Base-by-base conservation (phyloP, 2,888 invertebrate species). In the Imbricaverruca yamaguchii region DNA sequence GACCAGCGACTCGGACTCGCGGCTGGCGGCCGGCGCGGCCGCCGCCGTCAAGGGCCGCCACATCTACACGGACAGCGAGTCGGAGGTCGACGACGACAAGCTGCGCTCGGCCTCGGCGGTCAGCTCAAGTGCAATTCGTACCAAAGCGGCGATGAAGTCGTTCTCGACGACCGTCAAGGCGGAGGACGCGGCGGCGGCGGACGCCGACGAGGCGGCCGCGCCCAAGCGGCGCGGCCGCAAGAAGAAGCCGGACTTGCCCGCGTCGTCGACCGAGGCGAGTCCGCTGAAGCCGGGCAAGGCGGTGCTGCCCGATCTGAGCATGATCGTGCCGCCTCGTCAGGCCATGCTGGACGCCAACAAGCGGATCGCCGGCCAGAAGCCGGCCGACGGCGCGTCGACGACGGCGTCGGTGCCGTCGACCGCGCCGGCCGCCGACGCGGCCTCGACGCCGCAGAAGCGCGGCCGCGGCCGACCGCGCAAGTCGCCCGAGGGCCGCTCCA, bases 81-180 rank as follows among this genome's bases (percentile, higher is more conserved):
- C 74, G 39, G 74, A 53, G 0, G 53, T 18, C 25, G 74, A 74
- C 74, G 74, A 69, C 13, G 23, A 69, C 53, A 12, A 15, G 74
- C 74, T 25, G 53, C 53, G 74, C 39, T 53, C 74, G 7, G 12
- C 74, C 18, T 74, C 74, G 53, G 8, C 74, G 13, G 74, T 74
- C 18, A 74, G 65, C 65, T 65, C 65, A 65, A 65, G 74, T 74
- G 74, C 74, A 74, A 74, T 74, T 74, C 74, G 93, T 85, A 94
- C 94, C 21, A 95, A 95, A 88, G 94, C 93, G 23, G 93, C 94
- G 15, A 92, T 94, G 87, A 95, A 95, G 87, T 93, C 94, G 86
- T 94, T 94, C 86, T 91, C 92, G n/a, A 78, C 82, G 53, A 78
- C 82, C 23, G 82, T 53, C 23, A 59, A 81, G n/a, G 23, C 81